Evolutionary conservation across 2,888 invertebrate species (phyloP).

Genomic region (Mimas tiliae): DNA sequence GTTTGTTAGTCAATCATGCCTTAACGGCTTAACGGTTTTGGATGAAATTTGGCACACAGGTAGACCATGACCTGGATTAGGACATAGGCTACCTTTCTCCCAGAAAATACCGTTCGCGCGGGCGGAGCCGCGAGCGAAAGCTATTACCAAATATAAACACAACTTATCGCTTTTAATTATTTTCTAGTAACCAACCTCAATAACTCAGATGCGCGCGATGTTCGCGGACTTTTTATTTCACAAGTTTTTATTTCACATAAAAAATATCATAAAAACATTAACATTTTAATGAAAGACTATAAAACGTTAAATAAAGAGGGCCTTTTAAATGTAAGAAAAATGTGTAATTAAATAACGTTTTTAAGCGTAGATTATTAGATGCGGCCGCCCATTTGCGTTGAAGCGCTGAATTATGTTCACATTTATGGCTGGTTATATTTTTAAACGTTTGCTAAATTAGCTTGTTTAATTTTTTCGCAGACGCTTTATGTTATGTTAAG

Average conservation of each 20-base stretch:
- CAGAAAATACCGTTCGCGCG: no score
- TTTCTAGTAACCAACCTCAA: no score
- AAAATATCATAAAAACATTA: slow-evolving; percentile 29
- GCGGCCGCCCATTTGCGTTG: slow-evolving; percentile 9
- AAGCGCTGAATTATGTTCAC: slow-evolving; percentile 22
- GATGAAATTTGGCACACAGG: no score
- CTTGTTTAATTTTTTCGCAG: neutral
- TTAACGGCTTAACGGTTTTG: no score
- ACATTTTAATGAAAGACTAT: slow-evolving; percentile 42
- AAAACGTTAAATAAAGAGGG: slow-evolving; percentile 44
- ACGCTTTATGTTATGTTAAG: neutral
- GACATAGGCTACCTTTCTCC: no score
- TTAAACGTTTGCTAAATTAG: slow-evolving; percentile 14
- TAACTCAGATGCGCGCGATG: neutral
- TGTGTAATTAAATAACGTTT: slow-evolving; percentile 43
- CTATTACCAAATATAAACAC: no score
- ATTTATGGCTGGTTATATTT: slow-evolving; percentile 23
- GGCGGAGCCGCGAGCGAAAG: no score
- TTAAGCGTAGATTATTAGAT: slow-evolving; percentile 32
- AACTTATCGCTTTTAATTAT: no score
- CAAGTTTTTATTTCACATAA: slow-evolving; percentile 24
- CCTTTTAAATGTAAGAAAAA: slow-evolving; percentile 40
- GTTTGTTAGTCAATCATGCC: no score
- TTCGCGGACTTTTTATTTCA: neutral
- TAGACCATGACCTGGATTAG: no score